Evolutionary conservation across 2,888 invertebrate genomes (phyloP).

Genomic region (Macrophya alboannulata): DNA sequence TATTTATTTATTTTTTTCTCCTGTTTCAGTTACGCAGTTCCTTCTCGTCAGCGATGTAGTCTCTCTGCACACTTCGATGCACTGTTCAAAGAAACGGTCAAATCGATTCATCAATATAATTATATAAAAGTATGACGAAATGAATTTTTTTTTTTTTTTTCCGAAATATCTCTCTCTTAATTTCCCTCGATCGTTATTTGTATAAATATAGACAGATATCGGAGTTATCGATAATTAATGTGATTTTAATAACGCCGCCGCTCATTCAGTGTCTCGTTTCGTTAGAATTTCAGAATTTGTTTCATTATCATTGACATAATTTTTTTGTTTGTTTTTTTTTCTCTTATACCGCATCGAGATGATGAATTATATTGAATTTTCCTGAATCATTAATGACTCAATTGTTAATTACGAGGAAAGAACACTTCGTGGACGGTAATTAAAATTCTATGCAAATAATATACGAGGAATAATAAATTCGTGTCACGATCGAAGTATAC

Average conservation of each 20-base stretch:
- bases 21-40: neutral
- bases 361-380: neutral
- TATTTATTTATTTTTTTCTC: neutral
- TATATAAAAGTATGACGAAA: no score
- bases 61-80: constrained; percentile 1
- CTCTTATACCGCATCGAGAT: neutral
- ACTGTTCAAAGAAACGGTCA: constrained; percentile 13
- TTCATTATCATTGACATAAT: neutral
- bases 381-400: neutral
- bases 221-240: neutral
- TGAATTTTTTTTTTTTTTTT: neutral
- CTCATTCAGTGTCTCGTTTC: neutral
- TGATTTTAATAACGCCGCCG: neutral
- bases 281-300: neutral
- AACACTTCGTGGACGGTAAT: neutral
- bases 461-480: neutral
- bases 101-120: constrained; percentile 10
- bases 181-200: neutral
- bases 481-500: neutral
- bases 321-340: neutral
- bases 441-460: constrained; percentile 1
- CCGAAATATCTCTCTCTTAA: neutral
- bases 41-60: neutral
- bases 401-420: neutral
- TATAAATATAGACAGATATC: no score